These are phyloP conservation scores for Deroptyus accipitrinus DNA, from an alignment of 2,113 vertebrate genomes.

Conservation along the genomic window DNA sequence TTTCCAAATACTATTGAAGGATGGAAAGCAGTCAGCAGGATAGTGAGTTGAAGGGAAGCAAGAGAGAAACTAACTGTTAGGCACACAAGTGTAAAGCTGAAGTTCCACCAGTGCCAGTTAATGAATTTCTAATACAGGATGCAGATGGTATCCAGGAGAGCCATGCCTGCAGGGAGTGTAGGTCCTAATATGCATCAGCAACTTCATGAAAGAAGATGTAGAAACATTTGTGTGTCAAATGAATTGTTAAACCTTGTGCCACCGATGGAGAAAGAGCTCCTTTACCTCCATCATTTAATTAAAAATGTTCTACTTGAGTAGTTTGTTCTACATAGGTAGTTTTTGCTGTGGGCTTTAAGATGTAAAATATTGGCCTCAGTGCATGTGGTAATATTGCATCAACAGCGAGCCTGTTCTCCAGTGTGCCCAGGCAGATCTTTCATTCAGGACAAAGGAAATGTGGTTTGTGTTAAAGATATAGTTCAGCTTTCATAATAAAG, in stretches of 20 bases:
- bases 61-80: not conserved
- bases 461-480: slow-evolving; percentile 62
- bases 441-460: slow-evolving; percentile 50
- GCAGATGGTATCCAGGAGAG: not conserved
- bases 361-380: not conserved
- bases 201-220: not conserved
- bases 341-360: slow-evolving; percentile 17
- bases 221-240: slow-evolving; percentile 13
- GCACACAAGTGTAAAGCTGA: not conserved
- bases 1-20: not conserved
- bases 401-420: slow-evolving; percentile 18
- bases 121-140: not conserved
- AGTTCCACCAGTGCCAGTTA: not conserved
- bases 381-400: slow-evolving; percentile 12
- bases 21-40: not conserved
- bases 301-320: not conserved
- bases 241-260: not conserved
- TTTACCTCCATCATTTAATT: slow-evolving; percentile 17
- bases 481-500: slow-evolving; percentile 53
- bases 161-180: not conserved
- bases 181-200: not conserved
- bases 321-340: not conserved
- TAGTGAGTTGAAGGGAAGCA: not conserved
- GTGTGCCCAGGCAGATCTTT: slow-evolving; percentile 18
- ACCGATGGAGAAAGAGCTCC: not conserved